Percentiles rank a stretch among this genome's conserved stretches.
These are phyloP conservation scores for Crotalus horridus DNA, from an alignment of 2,113 vertebrate genomes.

Conservation along the genomic window DNA sequence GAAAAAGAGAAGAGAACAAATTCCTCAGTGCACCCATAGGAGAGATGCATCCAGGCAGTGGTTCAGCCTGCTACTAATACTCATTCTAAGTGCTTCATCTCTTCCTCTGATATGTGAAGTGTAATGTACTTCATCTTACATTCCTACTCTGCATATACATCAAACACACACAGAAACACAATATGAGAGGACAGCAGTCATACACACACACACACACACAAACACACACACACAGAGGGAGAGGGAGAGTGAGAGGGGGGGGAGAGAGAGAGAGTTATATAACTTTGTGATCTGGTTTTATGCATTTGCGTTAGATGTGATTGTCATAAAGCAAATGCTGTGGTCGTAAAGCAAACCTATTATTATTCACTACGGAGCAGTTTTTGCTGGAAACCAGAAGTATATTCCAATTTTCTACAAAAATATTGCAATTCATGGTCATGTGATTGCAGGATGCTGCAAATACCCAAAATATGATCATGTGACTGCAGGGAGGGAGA, in stretches of 20 bases:
- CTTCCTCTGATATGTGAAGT: neutral
- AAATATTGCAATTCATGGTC: neutral
- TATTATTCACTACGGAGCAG: neutral
- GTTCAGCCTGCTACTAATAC: neutral
- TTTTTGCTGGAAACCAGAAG: neutral
- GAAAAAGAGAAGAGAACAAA: neutral
- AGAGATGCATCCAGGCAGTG: neutral
- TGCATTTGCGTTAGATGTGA: too few relatives aligned
- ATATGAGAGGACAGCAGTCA: neutral
- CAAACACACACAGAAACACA: neutral
- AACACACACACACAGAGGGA: neutral
- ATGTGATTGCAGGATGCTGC: too few relatives aligned
- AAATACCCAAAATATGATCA: neutral
- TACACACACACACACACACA: neutral
- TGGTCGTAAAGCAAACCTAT: neutral
- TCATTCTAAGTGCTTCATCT: neutral
- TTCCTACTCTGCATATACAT: neutral
- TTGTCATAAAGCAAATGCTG: neutral
- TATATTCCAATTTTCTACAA: neutral
- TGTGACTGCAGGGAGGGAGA: neutral
- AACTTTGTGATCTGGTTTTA: too few relatives aligned
- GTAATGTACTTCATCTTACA: neutral
- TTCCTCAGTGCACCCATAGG: neutral
- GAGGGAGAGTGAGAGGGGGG: too few relatives aligned
- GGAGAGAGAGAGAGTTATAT: too few relatives aligned